Percentiles rank a stretch among this genome's conserved stretches.
Conservation (phyloP, 2,888 invertebrate species). For the Pomacea canaliculata region DNA sequence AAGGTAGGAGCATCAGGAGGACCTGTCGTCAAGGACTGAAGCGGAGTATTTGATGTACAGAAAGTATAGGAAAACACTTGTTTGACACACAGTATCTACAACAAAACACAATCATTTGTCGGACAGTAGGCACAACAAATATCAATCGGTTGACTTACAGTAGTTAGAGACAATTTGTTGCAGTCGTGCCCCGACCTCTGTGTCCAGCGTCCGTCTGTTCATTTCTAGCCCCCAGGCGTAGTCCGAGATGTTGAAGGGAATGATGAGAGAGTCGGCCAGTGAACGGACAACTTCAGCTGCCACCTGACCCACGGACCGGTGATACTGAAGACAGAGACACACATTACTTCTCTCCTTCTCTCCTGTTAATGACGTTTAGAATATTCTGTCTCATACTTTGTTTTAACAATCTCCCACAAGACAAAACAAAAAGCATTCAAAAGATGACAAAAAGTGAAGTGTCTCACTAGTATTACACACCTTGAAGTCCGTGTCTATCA, state of each 20-base stretch:
- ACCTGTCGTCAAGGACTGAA: no score
- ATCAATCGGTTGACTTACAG: background rate
- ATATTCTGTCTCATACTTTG: no score
- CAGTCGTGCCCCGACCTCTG: slow-evolving; percentile 16
- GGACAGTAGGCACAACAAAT: background rate
- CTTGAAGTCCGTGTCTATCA: slow-evolving; percentile 2
- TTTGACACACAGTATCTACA: no score
- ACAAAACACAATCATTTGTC: background rate
- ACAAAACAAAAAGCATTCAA: no score
- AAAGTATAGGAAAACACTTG: background rate
- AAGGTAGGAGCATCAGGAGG: no score
- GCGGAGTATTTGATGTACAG: background rate
- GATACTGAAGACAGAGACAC: slow-evolving; percentile 35
- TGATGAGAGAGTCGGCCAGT: slow-evolving; percentile 64
- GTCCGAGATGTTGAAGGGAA: slow-evolving; percentile 67
- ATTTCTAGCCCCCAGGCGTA: slow-evolving; percentile 30
- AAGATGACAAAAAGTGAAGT: no score
- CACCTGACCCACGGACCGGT: slow-evolving; percentile 61
- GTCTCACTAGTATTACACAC: background rate
- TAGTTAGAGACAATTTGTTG: background rate
- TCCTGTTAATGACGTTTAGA: no score
- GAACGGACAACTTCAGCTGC: slow-evolving; percentile 65
- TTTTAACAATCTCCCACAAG: no score
- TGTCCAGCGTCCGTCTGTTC: slow-evolving; percentile 20
- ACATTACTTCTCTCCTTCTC: no score